Conservation (phyloP, 2,113 vertebrate genomes). For the Oenanthe melanoleuca region DNA sequence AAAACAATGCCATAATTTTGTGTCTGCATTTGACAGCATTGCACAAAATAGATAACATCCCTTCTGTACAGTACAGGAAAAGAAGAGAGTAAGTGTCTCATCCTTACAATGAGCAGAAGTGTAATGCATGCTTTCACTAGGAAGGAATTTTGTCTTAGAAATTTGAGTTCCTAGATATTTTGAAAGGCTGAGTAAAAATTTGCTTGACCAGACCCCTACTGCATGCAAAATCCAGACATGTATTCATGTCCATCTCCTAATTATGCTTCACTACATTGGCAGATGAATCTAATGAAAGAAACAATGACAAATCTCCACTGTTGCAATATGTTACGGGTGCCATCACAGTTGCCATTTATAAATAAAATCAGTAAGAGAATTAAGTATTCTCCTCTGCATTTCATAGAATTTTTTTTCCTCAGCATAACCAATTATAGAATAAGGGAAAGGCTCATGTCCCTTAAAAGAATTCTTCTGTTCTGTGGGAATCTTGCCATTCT, state of each 20-base stretch:
- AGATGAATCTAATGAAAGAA: constrained; percentile 28
- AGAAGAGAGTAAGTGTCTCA: not conserved
- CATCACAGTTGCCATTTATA: not conserved
- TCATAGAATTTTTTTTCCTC: not conserved
- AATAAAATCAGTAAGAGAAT: not conserved
- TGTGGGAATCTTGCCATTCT: not conserved
- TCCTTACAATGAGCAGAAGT: not conserved
- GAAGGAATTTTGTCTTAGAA: not conserved
- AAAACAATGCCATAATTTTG: not conserved
- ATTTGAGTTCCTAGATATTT: not conserved
- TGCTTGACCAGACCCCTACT: not conserved
- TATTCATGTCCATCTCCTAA: constrained; percentile 6
- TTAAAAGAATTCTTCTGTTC: not conserved
- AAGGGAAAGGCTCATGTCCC: accelerated
- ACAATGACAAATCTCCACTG: constrained; percentile 11
- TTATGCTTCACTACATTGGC: constrained; percentile 29
- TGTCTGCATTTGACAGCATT: not conserved
- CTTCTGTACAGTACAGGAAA: not conserved
- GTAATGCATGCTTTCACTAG: not conserved
- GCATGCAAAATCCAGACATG: not conserved
- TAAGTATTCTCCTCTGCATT: not conserved
- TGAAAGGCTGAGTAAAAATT: not conserved
- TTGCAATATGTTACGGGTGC: not conserved
- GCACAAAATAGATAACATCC: not conserved
- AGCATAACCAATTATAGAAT: not conserved